phyloP scores from a whole-genome alignment of 2,888 invertebrate genomes.

The Himalopsyche tibetana region DNA sequence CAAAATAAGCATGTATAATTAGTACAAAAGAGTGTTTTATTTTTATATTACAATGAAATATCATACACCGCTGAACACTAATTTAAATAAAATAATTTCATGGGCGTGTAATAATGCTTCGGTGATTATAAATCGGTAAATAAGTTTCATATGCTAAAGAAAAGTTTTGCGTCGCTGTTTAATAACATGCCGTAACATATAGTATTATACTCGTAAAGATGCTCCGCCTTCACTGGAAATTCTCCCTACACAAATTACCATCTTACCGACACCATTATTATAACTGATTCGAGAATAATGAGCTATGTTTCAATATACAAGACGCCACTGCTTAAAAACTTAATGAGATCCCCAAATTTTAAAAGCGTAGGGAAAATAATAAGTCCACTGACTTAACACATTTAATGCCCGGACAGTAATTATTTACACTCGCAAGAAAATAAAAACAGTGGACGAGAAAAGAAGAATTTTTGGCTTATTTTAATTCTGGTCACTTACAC shows the following conservation, averaged over 20 bases:
- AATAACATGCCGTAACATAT: too few species aligned
- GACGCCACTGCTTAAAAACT: neutral
- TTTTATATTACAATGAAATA: too few species aligned
- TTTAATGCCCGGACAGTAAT: neutral
- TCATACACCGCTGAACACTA: too few species aligned
- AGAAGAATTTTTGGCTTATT: neutral
- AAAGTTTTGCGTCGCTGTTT: too few species aligned
- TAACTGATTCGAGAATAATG: constrained; percentile 35
- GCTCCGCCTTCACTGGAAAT: too few species aligned
- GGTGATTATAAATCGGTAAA: too few species aligned
- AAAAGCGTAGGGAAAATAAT: neutral
- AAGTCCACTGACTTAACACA: neutral
- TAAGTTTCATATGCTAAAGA: too few species aligned
- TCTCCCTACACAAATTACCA: neutral
- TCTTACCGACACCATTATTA: neutral
- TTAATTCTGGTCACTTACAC: neutral
- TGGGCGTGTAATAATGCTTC: too few species aligned
- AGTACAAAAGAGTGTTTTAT: too few species aligned
- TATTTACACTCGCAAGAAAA: neutral
- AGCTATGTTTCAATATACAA: constrained; percentile 22
- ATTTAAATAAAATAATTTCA: too few species aligned
- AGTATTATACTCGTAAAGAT: too few species aligned
- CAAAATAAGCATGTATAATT: too few species aligned
- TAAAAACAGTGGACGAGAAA: neutral
- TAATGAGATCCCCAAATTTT: constrained; percentile 13